These are phyloP conservation scores for Toxotes jaculatrix DNA, from an alignment of 2,113 vertebrate genomes.

Conservation along the genomic window DNA sequence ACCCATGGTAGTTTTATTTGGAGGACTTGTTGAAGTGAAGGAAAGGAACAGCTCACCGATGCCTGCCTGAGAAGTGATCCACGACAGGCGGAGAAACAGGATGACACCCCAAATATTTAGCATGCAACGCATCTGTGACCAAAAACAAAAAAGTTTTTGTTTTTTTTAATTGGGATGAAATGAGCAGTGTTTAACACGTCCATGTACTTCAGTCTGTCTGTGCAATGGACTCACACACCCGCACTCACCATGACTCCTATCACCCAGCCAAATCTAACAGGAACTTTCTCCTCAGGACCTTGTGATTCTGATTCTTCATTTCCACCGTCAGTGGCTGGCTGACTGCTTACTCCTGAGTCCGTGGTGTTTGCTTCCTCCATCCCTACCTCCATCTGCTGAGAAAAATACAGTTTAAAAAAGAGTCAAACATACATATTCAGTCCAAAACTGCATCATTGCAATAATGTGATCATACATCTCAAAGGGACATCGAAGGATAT, in stretches of 20 bases:
- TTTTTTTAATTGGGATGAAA: no score
- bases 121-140: slow-evolving; percentile 82
- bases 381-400: slow-evolving; percentile 60
- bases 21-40: not conserved
- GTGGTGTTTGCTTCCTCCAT: not conserved
- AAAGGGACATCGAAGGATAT: no score
- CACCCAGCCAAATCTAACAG: slow-evolving; percentile 81
- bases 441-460: no score
- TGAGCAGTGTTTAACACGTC: no score
- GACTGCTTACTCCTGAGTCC: slow-evolving; percentile 30
- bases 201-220: no score
- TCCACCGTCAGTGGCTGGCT: slow-evolving; percentile 5
- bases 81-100: slow-evolving; percentile 82
- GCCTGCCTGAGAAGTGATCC: slow-evolving; percentile 84
- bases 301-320: slow-evolving; percentile 33
- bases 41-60: slow-evolving; percentile 73
- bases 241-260: slow-evolving; percentile 80
- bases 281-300: slow-evolving; percentile 2
- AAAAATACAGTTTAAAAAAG: not conserved
- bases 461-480: no score
- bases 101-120: slow-evolving; percentile 85
- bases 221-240: not conserved
- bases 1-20: no score
- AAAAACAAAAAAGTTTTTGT: no score
- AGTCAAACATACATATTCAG: no score